These are phyloP conservation scores for Agrypnia vestita DNA, from an alignment of 1,140 invertebrate genomes.

Conservation along the genomic window DNA sequence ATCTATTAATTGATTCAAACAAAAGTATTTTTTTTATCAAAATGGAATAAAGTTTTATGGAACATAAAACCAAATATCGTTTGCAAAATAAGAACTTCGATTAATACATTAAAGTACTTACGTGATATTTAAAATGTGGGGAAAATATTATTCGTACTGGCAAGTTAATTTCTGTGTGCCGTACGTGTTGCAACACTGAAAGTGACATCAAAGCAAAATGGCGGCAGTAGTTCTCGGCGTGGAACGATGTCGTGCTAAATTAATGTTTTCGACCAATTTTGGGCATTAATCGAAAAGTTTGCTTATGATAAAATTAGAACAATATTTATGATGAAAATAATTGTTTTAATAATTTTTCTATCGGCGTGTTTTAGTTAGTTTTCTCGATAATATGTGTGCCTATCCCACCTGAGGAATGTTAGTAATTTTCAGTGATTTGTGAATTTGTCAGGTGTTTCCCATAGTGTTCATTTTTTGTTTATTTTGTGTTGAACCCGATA, in stretches of 20 bases:
- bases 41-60: background rate
- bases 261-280: conserved; percentile 53
- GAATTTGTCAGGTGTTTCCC: conserved; percentile 74
- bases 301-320: conserved; percentile 46
- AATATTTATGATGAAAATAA: conserved; percentile 51
- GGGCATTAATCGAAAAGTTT: conserved; percentile 43
- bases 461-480: conserved; percentile 71
- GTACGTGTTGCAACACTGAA: conserved; percentile 46
- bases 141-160: conserved; percentile 27
- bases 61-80: background rate
- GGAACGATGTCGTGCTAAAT: conserved; percentile 48
- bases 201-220: conserved; percentile 59
- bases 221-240: conserved; percentile 51
- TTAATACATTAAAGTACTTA: background rate
- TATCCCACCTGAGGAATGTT: conserved; percentile 75
- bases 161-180: conserved; percentile 8
- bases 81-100: background rate
- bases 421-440: conserved; percentile 73
- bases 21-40: too few relatives aligned
- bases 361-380: conserved; percentile 51
- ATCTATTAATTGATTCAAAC: too few relatives aligned
- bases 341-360: conserved; percentile 35
- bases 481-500: conserved; percentile 66
- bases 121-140: background rate
- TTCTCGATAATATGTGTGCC: conserved; percentile 54